phyloP scores from a whole-genome alignment of 2,113 vertebrate species.

The Microcebus jonahi region DNA sequence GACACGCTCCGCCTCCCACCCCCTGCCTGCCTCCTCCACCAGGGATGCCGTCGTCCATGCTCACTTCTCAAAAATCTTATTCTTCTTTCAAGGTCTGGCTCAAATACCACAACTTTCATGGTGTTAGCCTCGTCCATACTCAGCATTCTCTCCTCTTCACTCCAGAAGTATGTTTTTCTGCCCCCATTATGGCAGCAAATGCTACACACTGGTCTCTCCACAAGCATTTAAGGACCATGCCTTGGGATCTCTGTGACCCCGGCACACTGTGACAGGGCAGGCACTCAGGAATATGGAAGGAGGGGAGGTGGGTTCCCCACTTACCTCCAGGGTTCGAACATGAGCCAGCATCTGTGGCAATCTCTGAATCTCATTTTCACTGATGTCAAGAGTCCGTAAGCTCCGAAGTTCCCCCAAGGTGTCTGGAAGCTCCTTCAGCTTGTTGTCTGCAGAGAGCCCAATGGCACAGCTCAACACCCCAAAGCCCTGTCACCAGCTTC shows the following conservation, averaged over 20 bases:
- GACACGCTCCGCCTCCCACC: not conserved
- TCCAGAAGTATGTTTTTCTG: not conserved
- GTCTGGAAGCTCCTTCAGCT: constrained; percentile 88
- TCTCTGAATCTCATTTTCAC: constrained; percentile 88
- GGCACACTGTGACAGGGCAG: not conserved
- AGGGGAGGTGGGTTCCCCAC: accelerated
- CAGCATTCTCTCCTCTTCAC: not conserved
- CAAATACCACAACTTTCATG: not conserved
- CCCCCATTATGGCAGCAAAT: not conserved
- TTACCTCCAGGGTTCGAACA: constrained; percentile 91
- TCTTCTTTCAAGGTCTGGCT: not conserved
- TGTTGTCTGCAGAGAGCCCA: constrained; percentile 87
- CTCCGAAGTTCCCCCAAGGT: constrained; percentile 87
- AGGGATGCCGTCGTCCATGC: not conserved
- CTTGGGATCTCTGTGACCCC: not conserved
- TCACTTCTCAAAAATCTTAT: not conserved
- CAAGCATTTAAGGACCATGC: not conserved
- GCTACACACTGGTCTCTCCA: accelerated
- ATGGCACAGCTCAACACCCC: not conserved
- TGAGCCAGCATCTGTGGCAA: constrained; percentile 89
- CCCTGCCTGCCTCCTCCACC: not conserved
- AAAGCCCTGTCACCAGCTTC: not conserved
- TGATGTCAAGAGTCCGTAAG: constrained; percentile 90
- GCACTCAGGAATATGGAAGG: not conserved
- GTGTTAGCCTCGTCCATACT: not conserved